Evolutionary conservation across 2,797 vertebrate genomes (phyloP), one percentile per base, ranked within the genome.

Genomic region (Lophotriccus pileatus): DNA sequence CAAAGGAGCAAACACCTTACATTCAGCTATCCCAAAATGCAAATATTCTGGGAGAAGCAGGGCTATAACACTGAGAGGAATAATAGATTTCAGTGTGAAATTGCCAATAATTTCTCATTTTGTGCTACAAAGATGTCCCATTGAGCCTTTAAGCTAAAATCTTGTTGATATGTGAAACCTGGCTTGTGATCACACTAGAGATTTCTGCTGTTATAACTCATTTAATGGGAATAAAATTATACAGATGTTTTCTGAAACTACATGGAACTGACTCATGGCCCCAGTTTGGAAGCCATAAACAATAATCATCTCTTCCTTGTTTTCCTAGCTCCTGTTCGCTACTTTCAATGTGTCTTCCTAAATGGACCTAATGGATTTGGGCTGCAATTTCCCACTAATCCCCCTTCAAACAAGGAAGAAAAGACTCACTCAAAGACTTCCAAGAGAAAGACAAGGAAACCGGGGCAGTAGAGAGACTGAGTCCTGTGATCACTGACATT

Each of bases 331-430:
- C 98, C 99, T 95, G 98, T 99, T 92, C 99, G 98, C 93, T 99
- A 98, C 97, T 99, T 99, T 97, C 99, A 99, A 49, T 99, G 99
- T 86, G 97, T 99, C 83, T 99, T 99, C 69, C 90, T 99, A 96
- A 98, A 99, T 43, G 99, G 98, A 62, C 98, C 98, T 97, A 98
- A 98, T n/a, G 98, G 98, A 60, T 97, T 98, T 47, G 96, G 98
- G 98, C 97, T 99, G 98, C 74, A 96, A 98, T 96, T 98, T 98
- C 97, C 99, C 96, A 94, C 98, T 97, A 98, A 96, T 72, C 53
- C 95, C 52, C 95, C 95, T 49, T 94, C 98, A 95, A 94, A 92
- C 94, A 34, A 98, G 95, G 92, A 98, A 98, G 94, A 98, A 83
- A 96, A 89, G 73, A 43, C 90, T 62, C 95, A 97, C 18, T 28